Percentiles rank a stretch among this genome's conserved stretches.
phyloP scores from a whole-genome alignment of 2,797 vertebrate species.

The Ceryle rudis region DNA sequence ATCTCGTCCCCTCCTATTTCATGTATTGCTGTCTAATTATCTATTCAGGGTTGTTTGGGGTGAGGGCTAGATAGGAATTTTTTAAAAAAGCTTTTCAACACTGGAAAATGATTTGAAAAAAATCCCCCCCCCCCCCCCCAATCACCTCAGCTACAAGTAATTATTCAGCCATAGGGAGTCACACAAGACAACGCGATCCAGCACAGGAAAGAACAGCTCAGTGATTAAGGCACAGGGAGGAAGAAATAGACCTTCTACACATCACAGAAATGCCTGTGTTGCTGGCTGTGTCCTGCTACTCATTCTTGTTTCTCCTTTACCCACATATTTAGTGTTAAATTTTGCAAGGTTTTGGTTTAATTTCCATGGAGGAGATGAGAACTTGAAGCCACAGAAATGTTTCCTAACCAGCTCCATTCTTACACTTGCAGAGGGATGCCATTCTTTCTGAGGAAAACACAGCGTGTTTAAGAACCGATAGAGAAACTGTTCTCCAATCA shows the following conservation, averaged over 20 bases:
- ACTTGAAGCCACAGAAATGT: accelerated
- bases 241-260: accelerated
- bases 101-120: background rate
- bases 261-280: accelerated
- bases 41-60: accelerated
- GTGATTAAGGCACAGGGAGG: background rate
- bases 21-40: background rate
- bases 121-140: accelerated
- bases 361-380: background rate
- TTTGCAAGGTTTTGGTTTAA: background rate
- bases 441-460: background rate
- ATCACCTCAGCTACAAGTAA: background rate
- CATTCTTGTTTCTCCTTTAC: background rate
- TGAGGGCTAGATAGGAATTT: background rate
- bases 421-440: background rate
- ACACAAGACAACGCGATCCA: accelerated
- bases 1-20: background rate
- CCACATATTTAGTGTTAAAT: accelerated
- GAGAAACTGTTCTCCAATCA: background rate
- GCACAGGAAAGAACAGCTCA: background rate
- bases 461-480: accelerated
- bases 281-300: background rate
- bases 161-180: background rate
- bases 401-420: background rate
- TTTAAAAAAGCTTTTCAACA: background rate